Evolutionary conservation across 2,888 invertebrate genomes (phyloP).

Genomic region (Spialia ferax): DNA sequence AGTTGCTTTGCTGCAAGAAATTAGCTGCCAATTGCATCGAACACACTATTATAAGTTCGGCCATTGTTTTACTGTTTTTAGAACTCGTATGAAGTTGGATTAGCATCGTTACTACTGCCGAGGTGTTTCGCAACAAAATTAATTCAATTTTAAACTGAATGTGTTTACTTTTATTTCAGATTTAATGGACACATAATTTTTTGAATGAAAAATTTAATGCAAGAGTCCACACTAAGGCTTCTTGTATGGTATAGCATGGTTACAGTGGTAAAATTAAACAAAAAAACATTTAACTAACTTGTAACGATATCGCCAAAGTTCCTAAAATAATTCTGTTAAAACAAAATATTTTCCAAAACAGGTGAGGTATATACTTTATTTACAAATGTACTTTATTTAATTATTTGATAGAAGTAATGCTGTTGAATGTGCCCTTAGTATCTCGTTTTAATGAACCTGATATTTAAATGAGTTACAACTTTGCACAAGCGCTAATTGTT

Average conservation of each 20-base stretch:
- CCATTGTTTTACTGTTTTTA: conserved; percentile 81
- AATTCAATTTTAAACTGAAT: conserved; percentile 34
- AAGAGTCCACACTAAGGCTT: neutral
- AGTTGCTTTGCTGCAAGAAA: conserved; percentile 73
- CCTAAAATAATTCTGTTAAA: too few relatives aligned
- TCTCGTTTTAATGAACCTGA: conserved; percentile 1
- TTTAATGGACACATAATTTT: neutral
- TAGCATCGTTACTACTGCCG: conserved; percentile 54
- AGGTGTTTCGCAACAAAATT: conserved; percentile 35
- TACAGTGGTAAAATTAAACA: neutral
- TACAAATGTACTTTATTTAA: too few relatives aligned
- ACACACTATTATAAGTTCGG: conserved; percentile 83
- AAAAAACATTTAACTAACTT: neutral
- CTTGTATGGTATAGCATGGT: neutral
- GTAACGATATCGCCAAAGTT: neutral
- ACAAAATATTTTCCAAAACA: too few relatives aligned
- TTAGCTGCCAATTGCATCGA: conserved; percentile 84
- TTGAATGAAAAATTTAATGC: neutral
- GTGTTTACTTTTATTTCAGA: conserved; percentile 7
- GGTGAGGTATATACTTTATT: too few relatives aligned
- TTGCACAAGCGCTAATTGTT: neutral
- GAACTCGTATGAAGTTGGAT: conserved; percentile 68
- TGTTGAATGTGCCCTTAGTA: neutral
- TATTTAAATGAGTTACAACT: neutral
- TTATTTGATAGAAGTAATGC: neutral